Base-by-base conservation (phyloP, 2,113 vertebrate species). In the Brachyhypopomus gauderio region DNA sequence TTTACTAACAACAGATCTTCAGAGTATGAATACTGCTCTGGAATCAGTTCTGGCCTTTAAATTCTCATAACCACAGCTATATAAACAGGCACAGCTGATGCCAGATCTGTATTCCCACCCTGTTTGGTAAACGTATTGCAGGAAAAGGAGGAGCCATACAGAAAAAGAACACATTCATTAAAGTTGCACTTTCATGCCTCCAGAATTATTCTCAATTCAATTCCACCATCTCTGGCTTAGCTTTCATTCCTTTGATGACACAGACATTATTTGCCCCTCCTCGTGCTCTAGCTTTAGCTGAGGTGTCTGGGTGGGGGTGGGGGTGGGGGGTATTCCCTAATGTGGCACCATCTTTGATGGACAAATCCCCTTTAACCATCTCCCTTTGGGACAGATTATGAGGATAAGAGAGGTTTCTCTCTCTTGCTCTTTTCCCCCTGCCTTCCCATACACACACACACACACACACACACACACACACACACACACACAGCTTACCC, bases 331-430 rank as follows among this genome's bases (percentile, higher is more conserved):
- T 63, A 59, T 75, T 3, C 60, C 60, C 60, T 56, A 7, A 19
- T 45, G 52, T 36, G 58, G 55, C 64, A 66, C 59, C 27, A 11
- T 73, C 78, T 80, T 71, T 34, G 41, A 64, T 23, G 45, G 30
- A 69, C 36, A 69, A 41, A 70, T 41, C 66, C 81, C 71, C 72
- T 80, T 80, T 59, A 45, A 70, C 67, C 75, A 36, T 16, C 1
- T 89, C 90, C 84, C 90, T 81, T 60, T 88, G 85, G 90, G 90
- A 81, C 55, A 84, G 88, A 93, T 92, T 91, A 91, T 86, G 52
- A 64, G 62, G 79, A 74, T 81, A 73, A 86, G 34, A 88, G 82
- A 85, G 83, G 56, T 19, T 45, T 41, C 22, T 75, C 56, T 30
- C 72, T 62, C 58, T 63, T 16, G 45, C 81, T 52, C 27, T 38